A percentile compares a stretch with the other conserved stretches of the same genome.
Evolutionary conservation across 2,888 invertebrate species (phyloP).

Genomic region (Clusia tigrina): DNA sequence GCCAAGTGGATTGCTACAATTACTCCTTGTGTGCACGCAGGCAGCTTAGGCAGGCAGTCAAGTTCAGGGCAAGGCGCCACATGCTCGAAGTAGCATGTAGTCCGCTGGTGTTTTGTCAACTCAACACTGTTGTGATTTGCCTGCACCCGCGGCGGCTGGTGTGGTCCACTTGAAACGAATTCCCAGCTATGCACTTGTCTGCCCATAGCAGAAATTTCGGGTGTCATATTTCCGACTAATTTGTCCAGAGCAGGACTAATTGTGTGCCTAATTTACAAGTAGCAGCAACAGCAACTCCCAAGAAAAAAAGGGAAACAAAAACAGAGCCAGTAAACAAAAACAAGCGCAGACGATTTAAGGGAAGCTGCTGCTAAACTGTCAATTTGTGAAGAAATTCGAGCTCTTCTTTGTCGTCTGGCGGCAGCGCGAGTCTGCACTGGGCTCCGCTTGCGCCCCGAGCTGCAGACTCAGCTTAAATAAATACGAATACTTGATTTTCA

Average conservation of each 20-base stretch:
- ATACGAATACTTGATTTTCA: background rate
- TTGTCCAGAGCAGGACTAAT: too few relatives aligned
- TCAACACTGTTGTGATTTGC: slow-evolving; percentile 32
- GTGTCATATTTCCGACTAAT: slow-evolving; percentile 54
- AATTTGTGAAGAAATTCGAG: slow-evolving; percentile 27
- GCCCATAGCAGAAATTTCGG: slow-evolving; percentile 7
- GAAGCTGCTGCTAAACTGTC: slow-evolving; percentile 21
- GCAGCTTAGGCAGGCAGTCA: too few relatives aligned
- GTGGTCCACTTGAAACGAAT: slow-evolving; percentile 48
- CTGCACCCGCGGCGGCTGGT: slow-evolving; percentile 17
- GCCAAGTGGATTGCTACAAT: too few relatives aligned
- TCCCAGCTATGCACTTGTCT: too few relatives aligned
- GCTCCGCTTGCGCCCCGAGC: too few relatives aligned
- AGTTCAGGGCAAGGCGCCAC: too few relatives aligned
- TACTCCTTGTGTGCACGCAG: too few relatives aligned
- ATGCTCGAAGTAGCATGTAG: too few relatives aligned
- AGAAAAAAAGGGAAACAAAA: slow-evolving; percentile 21
- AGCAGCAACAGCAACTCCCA: background rate
- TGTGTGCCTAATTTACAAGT: slow-evolving; percentile 33
- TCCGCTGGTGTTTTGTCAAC: slow-evolving; percentile 49
- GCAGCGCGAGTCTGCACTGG: too few relatives aligned
- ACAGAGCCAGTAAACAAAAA: background rate
- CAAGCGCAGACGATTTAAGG: background rate
- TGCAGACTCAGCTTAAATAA: too few relatives aligned
- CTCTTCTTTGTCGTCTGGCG: slow-evolving; percentile 22